Evolutionary conservation across 2,888 invertebrate species (phyloP).

Genomic region (Amiota communis): DNA sequence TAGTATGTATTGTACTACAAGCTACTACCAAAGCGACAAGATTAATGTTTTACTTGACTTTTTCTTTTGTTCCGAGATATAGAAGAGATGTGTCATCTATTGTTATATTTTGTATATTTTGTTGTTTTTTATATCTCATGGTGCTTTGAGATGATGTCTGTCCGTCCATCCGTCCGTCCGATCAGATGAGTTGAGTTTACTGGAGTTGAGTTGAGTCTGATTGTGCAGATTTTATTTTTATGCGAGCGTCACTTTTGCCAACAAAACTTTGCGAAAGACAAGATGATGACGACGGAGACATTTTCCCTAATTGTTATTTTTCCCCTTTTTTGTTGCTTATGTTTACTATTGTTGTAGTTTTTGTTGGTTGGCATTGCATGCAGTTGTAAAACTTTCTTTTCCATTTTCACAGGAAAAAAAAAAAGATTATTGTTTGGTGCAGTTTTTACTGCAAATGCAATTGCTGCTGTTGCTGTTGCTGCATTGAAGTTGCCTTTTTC

Average conservation of each 20-base stretch:
- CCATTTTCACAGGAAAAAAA: constrained; percentile 27
- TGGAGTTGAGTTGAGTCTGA: not conserved
- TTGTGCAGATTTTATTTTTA: constrained; percentile 9
- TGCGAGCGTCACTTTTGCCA: no score
- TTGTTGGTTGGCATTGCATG: not conserved
- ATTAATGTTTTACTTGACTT: constrained; percentile 5
- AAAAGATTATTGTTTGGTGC: constrained; percentile 1
- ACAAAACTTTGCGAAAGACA: not conserved
- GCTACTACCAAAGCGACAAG: not conserved
- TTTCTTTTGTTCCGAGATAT: no score
- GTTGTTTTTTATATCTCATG: not conserved
- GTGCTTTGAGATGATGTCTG: no score
- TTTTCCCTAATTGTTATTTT: constrained; percentile 19
- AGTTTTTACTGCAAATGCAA: not conserved
- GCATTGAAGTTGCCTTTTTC: not conserved
- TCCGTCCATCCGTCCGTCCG: no score
- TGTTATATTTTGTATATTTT: no score
- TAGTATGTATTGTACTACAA: not conserved
- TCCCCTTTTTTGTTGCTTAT: constrained; percentile 5
- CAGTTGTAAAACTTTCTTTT: constrained; percentile 29
- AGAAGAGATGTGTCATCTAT: no score
- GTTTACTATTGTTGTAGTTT: not conserved
- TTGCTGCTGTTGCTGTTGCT: not conserved
- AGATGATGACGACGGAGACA: not conserved
- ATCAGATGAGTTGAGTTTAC: not conserved